Conservation (phyloP, 2,113 vertebrate genomes). For the Daphoenositta chrysoptera region DNA sequence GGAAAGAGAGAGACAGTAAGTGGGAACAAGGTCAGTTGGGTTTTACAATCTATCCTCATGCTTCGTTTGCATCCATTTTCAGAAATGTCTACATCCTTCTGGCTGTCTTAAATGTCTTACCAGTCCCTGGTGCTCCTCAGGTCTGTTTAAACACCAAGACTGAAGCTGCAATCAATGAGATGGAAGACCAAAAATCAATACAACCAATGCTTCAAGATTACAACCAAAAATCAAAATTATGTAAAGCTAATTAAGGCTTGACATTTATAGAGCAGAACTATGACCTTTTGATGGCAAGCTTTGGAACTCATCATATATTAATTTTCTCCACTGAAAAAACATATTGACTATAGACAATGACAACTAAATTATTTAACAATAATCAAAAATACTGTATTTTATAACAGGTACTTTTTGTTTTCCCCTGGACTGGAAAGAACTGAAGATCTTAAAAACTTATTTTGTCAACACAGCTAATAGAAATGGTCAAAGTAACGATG, state of each 20-base stretch:
- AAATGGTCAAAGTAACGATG: neutral
- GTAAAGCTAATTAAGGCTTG: slow-evolving; percentile 18
- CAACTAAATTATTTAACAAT: neutral
- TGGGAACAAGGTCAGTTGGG: neutral
- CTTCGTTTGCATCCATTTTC: slow-evolving; percentile 39
- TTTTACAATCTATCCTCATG: slow-evolving; percentile 7
- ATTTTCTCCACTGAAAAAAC: neutral
- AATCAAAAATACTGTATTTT: slow-evolving; percentile 18
- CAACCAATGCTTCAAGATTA: neutral
- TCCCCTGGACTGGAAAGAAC: neutral
- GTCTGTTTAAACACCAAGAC: slow-evolving; percentile 34
- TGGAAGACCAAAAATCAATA: slow-evolving; percentile 23
- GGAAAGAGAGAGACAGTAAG: neutral
- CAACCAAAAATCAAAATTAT: slow-evolving; percentile 12
- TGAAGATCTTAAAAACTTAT: neutral
- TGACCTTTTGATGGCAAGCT: slow-evolving; percentile 1
- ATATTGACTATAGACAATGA: neutral
- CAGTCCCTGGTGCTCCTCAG: slow-evolving; percentile 13
- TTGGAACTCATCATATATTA: neutral
- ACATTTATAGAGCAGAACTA: neutral
- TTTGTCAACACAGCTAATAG: neutral
- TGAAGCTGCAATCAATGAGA: neutral
- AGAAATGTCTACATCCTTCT: slow-evolving; percentile 51
- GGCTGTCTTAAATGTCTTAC: slow-evolving; percentile 27
- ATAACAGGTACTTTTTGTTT: neutral